Evolutionary conservation across 2,113 vertebrate genomes (phyloP).

Genomic region (Cepphus grylle): DNA sequence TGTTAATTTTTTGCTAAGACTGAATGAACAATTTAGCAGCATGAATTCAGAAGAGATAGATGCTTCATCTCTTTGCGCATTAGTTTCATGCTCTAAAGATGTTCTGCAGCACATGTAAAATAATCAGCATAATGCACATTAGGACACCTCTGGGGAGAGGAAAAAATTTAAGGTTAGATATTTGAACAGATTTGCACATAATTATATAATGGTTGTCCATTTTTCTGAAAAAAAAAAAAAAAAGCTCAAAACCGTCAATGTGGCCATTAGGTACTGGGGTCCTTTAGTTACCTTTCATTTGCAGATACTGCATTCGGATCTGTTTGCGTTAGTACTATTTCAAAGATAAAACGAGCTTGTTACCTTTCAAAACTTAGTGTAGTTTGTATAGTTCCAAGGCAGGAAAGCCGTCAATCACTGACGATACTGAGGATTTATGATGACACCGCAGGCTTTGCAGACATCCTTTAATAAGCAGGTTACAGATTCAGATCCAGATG

Average conservation of each 20-base stretch:
- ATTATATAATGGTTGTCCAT: fast-evolving
- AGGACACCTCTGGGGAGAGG: background rate
- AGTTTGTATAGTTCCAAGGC: background rate
- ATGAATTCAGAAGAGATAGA: background rate
- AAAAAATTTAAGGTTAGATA: background rate
- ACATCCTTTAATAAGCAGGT: background rate
- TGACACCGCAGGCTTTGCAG: background rate
- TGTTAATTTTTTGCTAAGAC: background rate
- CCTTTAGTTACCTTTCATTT: background rate
- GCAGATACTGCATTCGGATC: background rate
- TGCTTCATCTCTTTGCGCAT: background rate
- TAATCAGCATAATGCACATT: background rate
- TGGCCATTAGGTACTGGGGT: background rate
- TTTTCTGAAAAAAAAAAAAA: background rate
- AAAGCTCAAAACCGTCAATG: background rate
- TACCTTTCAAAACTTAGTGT: background rate
- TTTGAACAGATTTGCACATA: background rate
- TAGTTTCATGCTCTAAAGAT: background rate
- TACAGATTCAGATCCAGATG: conserved; percentile 11
- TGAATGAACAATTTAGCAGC: background rate
- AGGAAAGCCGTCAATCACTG: background rate
- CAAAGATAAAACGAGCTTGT: background rate
- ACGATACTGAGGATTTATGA: background rate
- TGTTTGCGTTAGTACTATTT: background rate
- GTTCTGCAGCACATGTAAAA: background rate